Evolutionary conservation across 2,888 invertebrate genomes (phyloP).

Genomic region (Polymixis lichenea): DNA sequence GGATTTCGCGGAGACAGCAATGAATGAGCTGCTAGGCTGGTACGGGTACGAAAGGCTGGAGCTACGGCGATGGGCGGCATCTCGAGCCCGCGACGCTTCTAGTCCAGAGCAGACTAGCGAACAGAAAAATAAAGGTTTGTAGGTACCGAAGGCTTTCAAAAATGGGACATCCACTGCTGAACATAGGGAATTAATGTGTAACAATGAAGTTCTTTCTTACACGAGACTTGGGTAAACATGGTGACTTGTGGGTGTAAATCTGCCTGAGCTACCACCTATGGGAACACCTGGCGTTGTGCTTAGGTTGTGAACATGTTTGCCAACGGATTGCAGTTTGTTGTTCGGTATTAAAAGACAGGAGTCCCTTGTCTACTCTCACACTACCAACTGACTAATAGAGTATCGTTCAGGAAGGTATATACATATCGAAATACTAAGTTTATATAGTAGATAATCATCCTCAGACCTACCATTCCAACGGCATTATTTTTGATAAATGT

Average conservation of each 20-base stretch:
- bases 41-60: constrained; percentile 96
- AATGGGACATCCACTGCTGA: not conserved
- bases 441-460: not conserved
- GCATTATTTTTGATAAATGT: not conserved
- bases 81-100: constrained; percentile 84
- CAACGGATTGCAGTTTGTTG: not conserved
- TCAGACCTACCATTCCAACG: not conserved
- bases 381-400: not conserved
- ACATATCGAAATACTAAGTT: too few relatives aligned
- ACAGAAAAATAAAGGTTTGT: constrained; percentile 84
- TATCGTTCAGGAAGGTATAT: not conserved
- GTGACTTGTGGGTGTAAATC: too few relatives aligned
- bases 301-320: not conserved
- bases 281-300: not conserved
- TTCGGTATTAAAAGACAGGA: not conserved
- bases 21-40: constrained; percentile 98
- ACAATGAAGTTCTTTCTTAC: not conserved
- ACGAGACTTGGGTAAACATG: not conserved
- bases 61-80: constrained; percentile 90
- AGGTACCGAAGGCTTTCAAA: not conserved
- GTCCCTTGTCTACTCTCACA: too few relatives aligned
- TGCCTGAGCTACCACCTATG: not conserved
- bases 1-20: constrained; percentile 98
- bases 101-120: constrained; percentile 86
- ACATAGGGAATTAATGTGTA: not conserved